phyloP scores from a whole-genome alignment of 2,888 invertebrate genomes.

The Meiosimyza platycephala region DNA sequence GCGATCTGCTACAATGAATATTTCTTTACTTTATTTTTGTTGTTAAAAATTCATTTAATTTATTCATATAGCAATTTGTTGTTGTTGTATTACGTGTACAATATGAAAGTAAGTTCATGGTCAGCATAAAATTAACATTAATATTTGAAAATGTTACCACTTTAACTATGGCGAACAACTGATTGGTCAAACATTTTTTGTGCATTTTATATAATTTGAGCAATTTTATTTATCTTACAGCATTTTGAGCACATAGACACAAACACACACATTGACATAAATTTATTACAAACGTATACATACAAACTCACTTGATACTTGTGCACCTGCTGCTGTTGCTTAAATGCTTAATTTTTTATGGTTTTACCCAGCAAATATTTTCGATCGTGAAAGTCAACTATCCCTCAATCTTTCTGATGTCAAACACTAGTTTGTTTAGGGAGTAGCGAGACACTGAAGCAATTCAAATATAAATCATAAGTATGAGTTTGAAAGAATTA shows the following conservation, averaged over 20 bases:
- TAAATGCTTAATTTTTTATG: slow-evolving; percentile 33
- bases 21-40: no score
- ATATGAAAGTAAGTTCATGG: background rate
- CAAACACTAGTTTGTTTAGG: no score
- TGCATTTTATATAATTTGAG: background rate
- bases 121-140: slow-evolving; percentile 13
- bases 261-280: background rate
- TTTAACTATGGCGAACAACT: background rate
- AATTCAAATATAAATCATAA: no score
- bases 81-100: no score
- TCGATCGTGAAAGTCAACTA: no score
- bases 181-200: background rate
- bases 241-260: background rate
- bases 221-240: slow-evolving; percentile 9
- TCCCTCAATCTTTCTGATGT: no score
- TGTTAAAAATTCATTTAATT: no score
- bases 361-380: background rate
- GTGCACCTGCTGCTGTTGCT: slow-evolving; percentile 12
- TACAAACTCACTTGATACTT: background rate
- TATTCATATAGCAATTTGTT: no score
- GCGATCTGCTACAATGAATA: no score
- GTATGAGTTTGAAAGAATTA: no score
- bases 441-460: no score
- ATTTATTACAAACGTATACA: background rate
- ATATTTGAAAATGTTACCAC: background rate